These are phyloP conservation scores for Clarias macrocephalus DNA, from an alignment of 2,113 vertebrate species.

Conservation along the genomic window DNA sequence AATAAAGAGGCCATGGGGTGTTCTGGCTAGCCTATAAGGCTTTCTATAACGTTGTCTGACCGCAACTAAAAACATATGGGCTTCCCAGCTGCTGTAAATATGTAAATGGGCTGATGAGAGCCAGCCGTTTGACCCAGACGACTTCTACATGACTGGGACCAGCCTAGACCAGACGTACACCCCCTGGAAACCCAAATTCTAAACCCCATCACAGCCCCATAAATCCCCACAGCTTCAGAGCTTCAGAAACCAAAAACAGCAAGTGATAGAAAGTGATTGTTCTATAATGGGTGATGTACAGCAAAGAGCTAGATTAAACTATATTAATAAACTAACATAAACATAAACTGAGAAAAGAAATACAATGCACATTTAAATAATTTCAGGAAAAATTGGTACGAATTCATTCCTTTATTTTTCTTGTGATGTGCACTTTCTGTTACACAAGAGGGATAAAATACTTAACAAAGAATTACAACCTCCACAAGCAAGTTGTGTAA, in stretches of 20 bases:
- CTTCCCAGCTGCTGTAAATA: constrained; percentile 73
- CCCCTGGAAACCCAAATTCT: neutral
- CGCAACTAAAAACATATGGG: constrained; percentile 70
- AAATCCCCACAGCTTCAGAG: constrained; percentile 6
- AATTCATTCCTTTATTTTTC: neutral
- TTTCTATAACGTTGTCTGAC: constrained; percentile 62
- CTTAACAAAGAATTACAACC: neutral
- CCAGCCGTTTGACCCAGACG: constrained; percentile 56
- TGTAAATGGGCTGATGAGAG: constrained; percentile 66
- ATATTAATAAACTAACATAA: neutral
- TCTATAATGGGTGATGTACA: neutral
- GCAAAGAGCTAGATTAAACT: neutral
- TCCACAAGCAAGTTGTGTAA: neutral
- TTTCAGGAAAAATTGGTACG: neutral
- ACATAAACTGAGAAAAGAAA: neutral
- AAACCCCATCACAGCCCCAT: constrained; percentile 26
- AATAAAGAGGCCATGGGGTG: constrained; percentile 32
- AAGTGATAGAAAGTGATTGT: neutral
- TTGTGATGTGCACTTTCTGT: neutral
- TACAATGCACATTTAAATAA: neutral
- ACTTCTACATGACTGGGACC: constrained; percentile 39
- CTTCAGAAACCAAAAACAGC: neutral
- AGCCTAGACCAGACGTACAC: constrained; percentile 45
- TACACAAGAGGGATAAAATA: neutral
- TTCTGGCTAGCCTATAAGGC: constrained; percentile 42